Evolutionary conservation across 1,140 invertebrate species (phyloP).

Genomic region (Manduca sexta): DNA sequence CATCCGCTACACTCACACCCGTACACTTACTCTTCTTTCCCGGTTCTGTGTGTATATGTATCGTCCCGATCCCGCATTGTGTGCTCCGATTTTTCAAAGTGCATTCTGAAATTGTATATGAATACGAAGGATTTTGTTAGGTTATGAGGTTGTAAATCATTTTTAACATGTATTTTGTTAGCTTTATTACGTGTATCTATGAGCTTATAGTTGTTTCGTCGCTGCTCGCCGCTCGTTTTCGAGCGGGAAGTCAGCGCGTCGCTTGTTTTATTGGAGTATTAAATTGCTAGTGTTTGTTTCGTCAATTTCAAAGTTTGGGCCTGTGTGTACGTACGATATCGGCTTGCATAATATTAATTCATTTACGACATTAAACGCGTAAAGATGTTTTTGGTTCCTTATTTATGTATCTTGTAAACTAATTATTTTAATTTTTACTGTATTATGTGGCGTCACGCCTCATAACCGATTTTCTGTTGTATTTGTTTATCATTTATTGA

Average conservation of each 20-base stretch:
- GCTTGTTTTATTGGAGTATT: conserved; percentile 29
- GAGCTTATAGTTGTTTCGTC: conserved; percentile 37
- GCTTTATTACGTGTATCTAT: conserved; percentile 60
- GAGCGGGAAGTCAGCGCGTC: conserved; percentile 15
- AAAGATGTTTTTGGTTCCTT: conserved; percentile 31
- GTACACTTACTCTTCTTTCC: conserved; percentile 15
- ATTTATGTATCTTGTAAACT: conserved; percentile 15
- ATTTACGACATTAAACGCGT: conserved; percentile 26
- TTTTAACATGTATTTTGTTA: conserved; percentile 68
- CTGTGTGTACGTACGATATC: conserved; percentile 45
- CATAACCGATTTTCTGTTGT: conserved; percentile 43
- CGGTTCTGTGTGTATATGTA: conserved; percentile 50
- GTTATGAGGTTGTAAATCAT: conserved; percentile 71
- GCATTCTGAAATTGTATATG: conserved; percentile 36
- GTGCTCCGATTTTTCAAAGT: conserved; percentile 36
- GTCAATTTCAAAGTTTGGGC: conserved; percentile 12
- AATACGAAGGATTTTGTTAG: conserved; percentile 58
- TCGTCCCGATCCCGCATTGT: conserved; percentile 30
- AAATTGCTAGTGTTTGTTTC: conserved; percentile 50
- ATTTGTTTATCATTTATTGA: conserved; percentile 41
- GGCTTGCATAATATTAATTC: conserved; percentile 47
- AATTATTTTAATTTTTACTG: conserved; percentile 20
- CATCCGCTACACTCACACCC: not conserved
- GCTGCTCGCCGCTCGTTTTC: conserved; percentile 23
- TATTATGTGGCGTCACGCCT: conserved; percentile 35